Evolutionary conservation across 2,113 vertebrate species (phyloP), one percentile per base, ranked within the genome.

Genomic region (Cromileptes altivelis): DNA sequence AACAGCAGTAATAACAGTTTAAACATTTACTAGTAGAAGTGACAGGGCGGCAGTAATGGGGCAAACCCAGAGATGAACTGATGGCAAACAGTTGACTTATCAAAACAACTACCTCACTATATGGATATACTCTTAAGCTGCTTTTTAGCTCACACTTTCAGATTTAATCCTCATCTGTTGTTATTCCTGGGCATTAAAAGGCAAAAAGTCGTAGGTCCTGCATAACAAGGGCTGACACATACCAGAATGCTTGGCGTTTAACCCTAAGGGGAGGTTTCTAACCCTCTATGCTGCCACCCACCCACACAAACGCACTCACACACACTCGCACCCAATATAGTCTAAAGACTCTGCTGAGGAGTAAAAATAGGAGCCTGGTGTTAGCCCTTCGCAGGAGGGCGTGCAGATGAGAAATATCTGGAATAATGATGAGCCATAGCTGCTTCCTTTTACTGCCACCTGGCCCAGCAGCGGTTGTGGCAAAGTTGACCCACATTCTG

Each of bases 1-100:
- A 86, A 75, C 47, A 62, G 60, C 80, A 57, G 73, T 70, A 80
- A 86, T 73, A 75, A 78, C 10, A 62, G 83, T 61, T 91, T 88
- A 93, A 91, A 93, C 89, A 92, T 93, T 94, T 13, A 93, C 89
- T 40, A 82, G 70, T 23, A 65, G 23, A 61, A 62, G 84, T 86
- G 78, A 75, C 62, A 61, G 56, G 65, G n/a, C 15, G 11, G 63
- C 68, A 69, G 85, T 84, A 80, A 90, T 77, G 18, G 58, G 85
- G 58, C 70, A 53, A 78, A 40, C 78, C 84, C 56, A 70, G 50
- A 83, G 85, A 82, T 67, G 63, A 81, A 70, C 70, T 80, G 55
- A 90, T 81, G 80, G 56, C 17, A 57, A 88, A 75, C 42, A 37
- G 76, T 47, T 75, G 76, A 82, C 18, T 62, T 70, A 76, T 73